phyloP scores from a whole-genome alignment of 2,888 invertebrate species.

The Theodoxus fluviatilis region DNA sequence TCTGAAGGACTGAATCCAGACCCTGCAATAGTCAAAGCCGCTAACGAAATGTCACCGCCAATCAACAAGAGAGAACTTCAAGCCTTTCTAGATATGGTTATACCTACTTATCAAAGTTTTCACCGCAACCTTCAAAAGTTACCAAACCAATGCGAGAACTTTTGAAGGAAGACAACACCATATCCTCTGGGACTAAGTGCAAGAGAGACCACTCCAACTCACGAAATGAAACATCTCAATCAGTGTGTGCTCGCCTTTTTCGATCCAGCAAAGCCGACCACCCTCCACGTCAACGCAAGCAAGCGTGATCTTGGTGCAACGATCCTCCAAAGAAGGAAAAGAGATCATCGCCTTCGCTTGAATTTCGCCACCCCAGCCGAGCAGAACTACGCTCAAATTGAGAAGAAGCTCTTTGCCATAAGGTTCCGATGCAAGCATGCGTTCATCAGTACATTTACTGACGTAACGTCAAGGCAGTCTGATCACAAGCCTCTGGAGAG shows the following conservation, averaged over 20 bases:
- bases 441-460: slow-evolving; percentile 23
- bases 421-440: slow-evolving; percentile 3
- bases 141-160: slow-evolving; percentile 20
- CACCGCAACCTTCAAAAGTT: slow-evolving; percentile 23
- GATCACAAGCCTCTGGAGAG: slow-evolving; percentile 28
- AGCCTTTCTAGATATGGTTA: slow-evolving; percentile 28
- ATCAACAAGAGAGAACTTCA: slow-evolving; percentile 23
- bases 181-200: slow-evolving; percentile 21
- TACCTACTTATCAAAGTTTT: slow-evolving; percentile 30
- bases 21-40: slow-evolving; percentile 16
- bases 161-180: not conserved
- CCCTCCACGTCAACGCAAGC: slow-evolving; percentile 18
- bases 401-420: slow-evolving; percentile 29
- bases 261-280: slow-evolving; percentile 23
- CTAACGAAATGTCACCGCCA: not conserved
- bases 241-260: slow-evolving; percentile 8
- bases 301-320: slow-evolving; percentile 30
- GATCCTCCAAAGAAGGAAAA: slow-evolving; percentile 29
- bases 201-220: slow-evolving; percentile 6
- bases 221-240: slow-evolving; percentile 8
- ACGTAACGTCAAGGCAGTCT: not conserved
- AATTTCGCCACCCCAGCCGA: slow-evolving; percentile 22
- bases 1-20: slow-evolving; percentile 16
- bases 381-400: slow-evolving; percentile 31
- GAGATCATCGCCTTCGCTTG: too few species aligned